phyloP scores from a whole-genome alignment of 1,140 invertebrate species.

The Drosophila bifasciata region DNA sequence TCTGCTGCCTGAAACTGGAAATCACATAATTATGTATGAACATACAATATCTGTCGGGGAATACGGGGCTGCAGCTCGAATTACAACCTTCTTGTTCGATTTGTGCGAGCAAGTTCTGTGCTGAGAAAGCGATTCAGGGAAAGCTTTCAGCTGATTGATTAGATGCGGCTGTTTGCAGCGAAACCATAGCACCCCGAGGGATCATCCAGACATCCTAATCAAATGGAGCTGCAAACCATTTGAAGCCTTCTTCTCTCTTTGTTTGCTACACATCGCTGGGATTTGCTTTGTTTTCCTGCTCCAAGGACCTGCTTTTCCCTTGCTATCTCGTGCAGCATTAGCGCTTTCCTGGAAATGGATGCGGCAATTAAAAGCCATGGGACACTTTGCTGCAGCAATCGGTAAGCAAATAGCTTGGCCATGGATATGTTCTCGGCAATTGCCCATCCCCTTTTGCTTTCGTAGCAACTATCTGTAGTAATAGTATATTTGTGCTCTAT shows the following conservation, averaged over 20 bases:
- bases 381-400: slow-evolving; percentile 47
- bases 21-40: slow-evolving; percentile 43
- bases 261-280: slow-evolving; percentile 9
- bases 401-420: slow-evolving; percentile 73
- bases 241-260: neutral
- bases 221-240: neutral
- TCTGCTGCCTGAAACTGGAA: slow-evolving; percentile 1
- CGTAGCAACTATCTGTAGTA: slow-evolving; percentile 26
- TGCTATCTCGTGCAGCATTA: slow-evolving; percentile 27
- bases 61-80: neutral
- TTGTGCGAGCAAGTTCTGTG: neutral
- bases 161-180: neutral
- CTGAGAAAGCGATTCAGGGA: slow-evolving; percentile 4
- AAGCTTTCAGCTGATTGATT: slow-evolving; percentile 29
- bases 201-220: no score
- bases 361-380: slow-evolving; percentile 52
- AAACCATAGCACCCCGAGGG: neutral
- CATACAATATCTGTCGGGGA: slow-evolving; percentile 1
- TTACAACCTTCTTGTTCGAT: slow-evolving; percentile 1
- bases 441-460: neutral
- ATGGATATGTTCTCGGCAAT: slow-evolving; percentile 10
- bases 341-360: slow-evolving; percentile 49
- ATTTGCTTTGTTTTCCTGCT: neutral
- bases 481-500: slow-evolving; percentile 65
- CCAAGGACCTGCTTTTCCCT: neutral